Base-by-base conservation (phyloP, 1,140 invertebrate genomes). In the Heliconius melpomene region DNA sequence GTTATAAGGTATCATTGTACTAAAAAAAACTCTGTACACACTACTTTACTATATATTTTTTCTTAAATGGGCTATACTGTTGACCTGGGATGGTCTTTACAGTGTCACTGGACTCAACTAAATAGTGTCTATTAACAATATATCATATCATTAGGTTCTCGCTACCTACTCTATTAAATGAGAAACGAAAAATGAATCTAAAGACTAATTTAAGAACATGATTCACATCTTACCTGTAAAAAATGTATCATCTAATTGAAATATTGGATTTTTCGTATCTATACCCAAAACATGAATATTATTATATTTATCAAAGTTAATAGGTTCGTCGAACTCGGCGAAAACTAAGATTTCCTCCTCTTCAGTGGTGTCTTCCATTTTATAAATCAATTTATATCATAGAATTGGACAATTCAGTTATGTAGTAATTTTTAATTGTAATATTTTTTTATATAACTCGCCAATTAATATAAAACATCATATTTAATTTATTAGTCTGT, bases 211-310 rank as follows among this genome's bases (percentile, higher is more conserved):
- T 7, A 57, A 3, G 20, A 23, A 6, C n/a, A 23, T 40, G 13
- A 18, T 60, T 74, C 8, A 13, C 6, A 26, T 50, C 40, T 66
- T 86, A 93, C 93, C 93, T 74, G 85, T 91, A 78, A 90, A 94
- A 86, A 93, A 91, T 5, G 87, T 90, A n/a, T 93, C 90, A 83
- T 92, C 91, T 84, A 93, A 81, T 81, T 94, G 92, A 81, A 93
- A 88, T 54, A 94, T 86, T 52, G 93, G 93, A 79, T 86, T 87
- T 82, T 85, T 88, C 66, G 83, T 87, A 78, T 91, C 84, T 74
- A 93, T 89, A n/a, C 93, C 93, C 75, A 94, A 86, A 74, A 93
- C 86, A 85, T 94, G 91, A 54, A 93, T 85, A 72, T 82, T 88
- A 79, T 86, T 86, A 82, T 88, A 91, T 79, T 90, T 89, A 71